Percentiles rank a stretch among this genome's conserved stretches.
Conservation (phyloP, 2,113 vertebrate genomes). For the Cricetomys ansorgei region DNA sequence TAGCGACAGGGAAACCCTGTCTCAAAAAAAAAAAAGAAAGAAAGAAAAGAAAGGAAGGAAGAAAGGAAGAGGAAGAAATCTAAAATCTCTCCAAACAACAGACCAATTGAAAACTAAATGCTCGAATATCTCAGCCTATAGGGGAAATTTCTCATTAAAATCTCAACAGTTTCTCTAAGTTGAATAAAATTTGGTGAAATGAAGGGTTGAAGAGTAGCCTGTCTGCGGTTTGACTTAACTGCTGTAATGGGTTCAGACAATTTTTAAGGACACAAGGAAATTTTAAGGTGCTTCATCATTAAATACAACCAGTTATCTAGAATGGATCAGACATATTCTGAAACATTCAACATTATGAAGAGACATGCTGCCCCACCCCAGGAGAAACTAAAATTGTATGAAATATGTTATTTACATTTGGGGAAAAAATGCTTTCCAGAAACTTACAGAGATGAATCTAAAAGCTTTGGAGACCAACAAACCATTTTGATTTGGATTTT, state of each 20-base stretch:
- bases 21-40: no score
- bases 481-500: not conserved
- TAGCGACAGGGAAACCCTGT: no score
- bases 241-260: not conserved
- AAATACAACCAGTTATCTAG: not conserved
- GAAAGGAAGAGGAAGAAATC: no score
- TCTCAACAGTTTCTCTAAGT: not conserved
- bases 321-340: not conserved
- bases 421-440: not conserved
- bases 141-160: not conserved
- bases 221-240: not conserved
- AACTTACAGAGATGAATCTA: not conserved
- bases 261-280: not conserved
- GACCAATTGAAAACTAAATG: not conserved
- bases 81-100: not conserved
- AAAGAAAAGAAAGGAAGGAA: no score
- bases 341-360: not conserved
- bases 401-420: not conserved
- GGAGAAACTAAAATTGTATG: not conserved
- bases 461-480: not conserved
- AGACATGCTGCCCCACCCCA: not conserved
- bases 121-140: not conserved
- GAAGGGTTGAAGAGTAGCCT: not conserved
- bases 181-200: conserved; percentile 13
- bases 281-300: not conserved